phyloP scores from a whole-genome alignment of 2,888 invertebrate genomes.

The Criorhina ranunculi region DNA sequence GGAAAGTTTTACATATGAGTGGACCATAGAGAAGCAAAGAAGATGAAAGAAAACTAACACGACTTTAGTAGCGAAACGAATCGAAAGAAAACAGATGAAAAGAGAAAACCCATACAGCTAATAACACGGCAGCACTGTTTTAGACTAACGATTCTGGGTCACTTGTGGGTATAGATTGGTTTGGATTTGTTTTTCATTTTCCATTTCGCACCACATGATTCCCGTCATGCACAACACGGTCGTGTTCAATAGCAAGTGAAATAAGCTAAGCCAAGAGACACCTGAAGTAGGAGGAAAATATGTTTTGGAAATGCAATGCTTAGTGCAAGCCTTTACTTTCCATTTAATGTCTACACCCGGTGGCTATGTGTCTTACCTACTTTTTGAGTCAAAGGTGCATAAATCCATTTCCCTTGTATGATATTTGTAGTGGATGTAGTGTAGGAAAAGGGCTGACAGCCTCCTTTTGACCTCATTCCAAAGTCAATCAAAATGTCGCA shows the following conservation, averaged over 20 bases:
- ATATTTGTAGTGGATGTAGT: no score
- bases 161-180: conserved; percentile 3
- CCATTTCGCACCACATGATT: conserved; percentile 7
- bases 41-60: not conserved
- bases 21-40: not conserved
- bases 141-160: conserved; percentile 31
- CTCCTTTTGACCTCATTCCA: no score
- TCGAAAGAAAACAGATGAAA: conserved; percentile 33
- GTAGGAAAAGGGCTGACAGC: no score
- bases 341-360: no score
- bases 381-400: no score
- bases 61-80: conserved; percentile 3
- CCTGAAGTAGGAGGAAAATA: no score
- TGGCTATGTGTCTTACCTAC: no score
- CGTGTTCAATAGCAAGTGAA: conserved; percentile 6
- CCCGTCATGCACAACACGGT: not conserved
- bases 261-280: no score
- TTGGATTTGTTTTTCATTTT: conserved; percentile 25
- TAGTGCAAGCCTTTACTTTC: no score
- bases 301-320: no score
- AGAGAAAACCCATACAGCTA: conserved; percentile 34
- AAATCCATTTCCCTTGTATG: no score
- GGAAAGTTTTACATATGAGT: conserved; percentile 33
- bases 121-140: not conserved
- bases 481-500: no score